Percentiles rank a stretch among this genome's conserved stretches.
phyloP scores from a whole-genome alignment of 2,797 vertebrate species.

The Pseudotriccus pelzelni region DNA sequence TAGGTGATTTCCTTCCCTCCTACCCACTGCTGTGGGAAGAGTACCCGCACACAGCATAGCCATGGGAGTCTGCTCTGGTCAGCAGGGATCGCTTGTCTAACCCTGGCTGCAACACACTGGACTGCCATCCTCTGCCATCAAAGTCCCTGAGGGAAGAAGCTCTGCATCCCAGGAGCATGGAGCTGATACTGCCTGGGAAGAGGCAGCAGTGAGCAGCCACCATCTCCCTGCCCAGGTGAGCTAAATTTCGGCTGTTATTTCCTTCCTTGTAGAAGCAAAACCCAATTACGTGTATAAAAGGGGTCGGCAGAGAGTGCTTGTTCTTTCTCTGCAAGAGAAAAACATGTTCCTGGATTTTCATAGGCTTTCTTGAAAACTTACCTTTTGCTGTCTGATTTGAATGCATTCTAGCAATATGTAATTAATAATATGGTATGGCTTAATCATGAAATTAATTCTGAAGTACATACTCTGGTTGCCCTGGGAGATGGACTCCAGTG shows the following conservation, averaged over 20 bases:
- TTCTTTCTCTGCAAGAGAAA: neutral
- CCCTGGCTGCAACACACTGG: neutral
- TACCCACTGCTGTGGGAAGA: neutral
- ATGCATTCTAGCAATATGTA: neutral
- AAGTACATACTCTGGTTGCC: constrained; percentile 89
- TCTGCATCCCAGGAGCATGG: neutral
- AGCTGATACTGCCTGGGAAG: neutral
- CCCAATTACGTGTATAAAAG: fast-evolving
- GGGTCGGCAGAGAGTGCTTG: fast-evolving
- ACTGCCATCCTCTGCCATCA: neutral
- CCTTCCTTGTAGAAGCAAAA: neutral
- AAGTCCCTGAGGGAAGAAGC: neutral
- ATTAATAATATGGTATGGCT: neutral
- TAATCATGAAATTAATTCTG: constrained; percentile 9
- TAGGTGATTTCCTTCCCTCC: neutral
- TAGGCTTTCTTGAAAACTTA: neutral
- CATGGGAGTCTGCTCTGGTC: neutral
- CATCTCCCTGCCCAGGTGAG: constrained; percentile 9
- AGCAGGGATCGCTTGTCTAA: neutral
- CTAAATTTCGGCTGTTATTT: neutral
- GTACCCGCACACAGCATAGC: neutral
- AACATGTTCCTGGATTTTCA: neutral
- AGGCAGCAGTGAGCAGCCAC: neutral
- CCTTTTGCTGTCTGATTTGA: neutral
- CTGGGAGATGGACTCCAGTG: constrained; percentile 78